phyloP scores from a whole-genome alignment of 2,888 invertebrate species.

The Carterocephalus palaemon region DNA sequence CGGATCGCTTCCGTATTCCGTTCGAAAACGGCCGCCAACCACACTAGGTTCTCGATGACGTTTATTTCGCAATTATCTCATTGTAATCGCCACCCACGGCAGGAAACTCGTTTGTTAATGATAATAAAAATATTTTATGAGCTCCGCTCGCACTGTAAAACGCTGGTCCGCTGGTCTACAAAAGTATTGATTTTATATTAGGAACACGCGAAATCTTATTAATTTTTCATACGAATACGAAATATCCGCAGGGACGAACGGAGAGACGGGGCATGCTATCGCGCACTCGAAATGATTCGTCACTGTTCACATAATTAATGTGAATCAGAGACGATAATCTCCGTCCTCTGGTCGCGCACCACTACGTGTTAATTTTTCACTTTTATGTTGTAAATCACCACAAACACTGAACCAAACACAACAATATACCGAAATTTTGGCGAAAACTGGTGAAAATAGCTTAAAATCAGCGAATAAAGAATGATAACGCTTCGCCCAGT shows the following conservation, averaged over 20 bases:
- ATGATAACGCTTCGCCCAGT: constrained; percentile 48
- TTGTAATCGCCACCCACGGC: constrained; percentile 22
- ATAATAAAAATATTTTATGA: constrained; percentile 2
- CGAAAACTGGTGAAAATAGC: constrained; percentile 29
- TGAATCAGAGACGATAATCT: constrained; percentile 63
- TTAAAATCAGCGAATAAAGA: constrained; percentile 38
- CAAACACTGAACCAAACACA: constrained; percentile 30
- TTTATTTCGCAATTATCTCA: constrained; percentile 38
- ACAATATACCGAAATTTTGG: constrained; percentile 29
- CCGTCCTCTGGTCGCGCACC: constrained; percentile 50
- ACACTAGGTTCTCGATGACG: constrained; percentile 35
- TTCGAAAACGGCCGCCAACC: constrained; percentile 66
- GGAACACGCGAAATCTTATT: constrained; percentile 35
- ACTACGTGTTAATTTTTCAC: constrained; percentile 36
- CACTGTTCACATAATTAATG: constrained; percentile 74
- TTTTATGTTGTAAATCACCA: constrained; percentile 32
- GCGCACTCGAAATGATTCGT: constrained; percentile 70
- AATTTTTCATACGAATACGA: constrained; percentile 38
- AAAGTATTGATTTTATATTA: constrained; percentile 67
- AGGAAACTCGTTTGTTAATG: constrained; percentile 10
- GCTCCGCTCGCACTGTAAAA: not conserved
- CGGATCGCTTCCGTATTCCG: constrained; percentile 35
- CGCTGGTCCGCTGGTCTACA: not conserved
- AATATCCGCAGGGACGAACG: constrained; percentile 38
- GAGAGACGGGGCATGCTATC: constrained; percentile 62